phyloP scores from a whole-genome alignment of 2,797 vertebrate genomes.

The Lepidocolaptes lacrymiger region DNA sequence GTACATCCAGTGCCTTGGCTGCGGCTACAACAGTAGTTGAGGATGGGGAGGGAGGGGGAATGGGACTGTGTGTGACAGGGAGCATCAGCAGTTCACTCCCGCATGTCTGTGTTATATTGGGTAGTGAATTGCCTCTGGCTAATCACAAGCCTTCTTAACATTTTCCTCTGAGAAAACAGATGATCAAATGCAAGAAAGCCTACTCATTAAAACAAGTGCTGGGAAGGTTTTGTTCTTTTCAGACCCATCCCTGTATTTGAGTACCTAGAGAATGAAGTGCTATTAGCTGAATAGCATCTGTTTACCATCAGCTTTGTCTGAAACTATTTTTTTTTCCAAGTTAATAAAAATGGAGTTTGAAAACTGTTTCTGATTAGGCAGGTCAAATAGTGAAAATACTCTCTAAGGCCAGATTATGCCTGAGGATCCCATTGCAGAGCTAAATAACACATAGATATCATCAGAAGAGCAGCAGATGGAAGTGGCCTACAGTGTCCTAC shows the following conservation, averaged over 20 bases:
- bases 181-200: slow-evolving; percentile 63
- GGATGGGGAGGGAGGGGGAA: not conserved
- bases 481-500: not conserved
- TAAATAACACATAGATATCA: not conserved
- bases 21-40: slow-evolving; percentile 5
- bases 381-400: slow-evolving; percentile 50
- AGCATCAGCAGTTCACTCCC: slow-evolving; percentile 21
- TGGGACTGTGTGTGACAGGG: not conserved
- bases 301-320: slow-evolving; percentile 65
- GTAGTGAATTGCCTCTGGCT: slow-evolving; percentile 44
- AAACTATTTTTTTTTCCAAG: not conserved
- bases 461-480: not conserved
- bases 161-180: slow-evolving; percentile 66
- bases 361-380: slow-evolving; percentile 62
- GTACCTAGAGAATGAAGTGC: not conserved
- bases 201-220: slow-evolving; percentile 57
- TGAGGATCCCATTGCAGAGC: not conserved
- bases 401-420: slow-evolving; percentile 4
- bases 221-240: slow-evolving; percentile 63
- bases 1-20: not conserved
- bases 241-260: slow-evolving; percentile 30
- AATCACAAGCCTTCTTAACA: slow-evolving; percentile 36
- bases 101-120: not conserved
- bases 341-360: slow-evolving; percentile 51
- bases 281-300: slow-evolving; percentile 52